Conservation (phyloP, 2,888 invertebrate species). For the Platypus cylindrus region DNA sequence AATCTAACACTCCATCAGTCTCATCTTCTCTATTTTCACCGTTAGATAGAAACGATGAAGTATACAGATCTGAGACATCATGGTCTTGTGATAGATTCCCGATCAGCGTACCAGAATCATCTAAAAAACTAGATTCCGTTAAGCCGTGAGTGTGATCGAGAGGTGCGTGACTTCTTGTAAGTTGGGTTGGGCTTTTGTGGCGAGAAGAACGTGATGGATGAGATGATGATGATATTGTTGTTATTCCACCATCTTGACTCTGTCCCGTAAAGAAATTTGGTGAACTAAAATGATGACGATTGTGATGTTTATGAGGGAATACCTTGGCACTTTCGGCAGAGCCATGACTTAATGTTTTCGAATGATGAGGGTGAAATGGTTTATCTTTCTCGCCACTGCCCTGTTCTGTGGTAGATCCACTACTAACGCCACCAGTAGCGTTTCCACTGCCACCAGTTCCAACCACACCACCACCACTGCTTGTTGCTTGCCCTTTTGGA, state of each 20-base stretch:
- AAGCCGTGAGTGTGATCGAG: constrained; percentile 16
- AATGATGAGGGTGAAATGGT: constrained; percentile 26
- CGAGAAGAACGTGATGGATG: constrained; percentile 25
- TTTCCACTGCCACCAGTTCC: constrained; percentile 24
- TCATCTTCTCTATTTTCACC: constrained; percentile 40
- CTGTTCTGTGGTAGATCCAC: constrained; percentile 10
- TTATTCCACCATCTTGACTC: constrained; percentile 29
- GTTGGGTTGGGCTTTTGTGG: constrained; percentile 30
- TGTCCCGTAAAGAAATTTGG: no score
- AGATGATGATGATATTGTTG: no score
- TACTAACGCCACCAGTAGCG: no score
- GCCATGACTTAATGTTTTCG: constrained; percentile 33
- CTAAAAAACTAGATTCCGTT: constrained; percentile 17
- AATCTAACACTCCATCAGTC: constrained; percentile 41
- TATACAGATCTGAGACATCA: constrained; percentile 15
- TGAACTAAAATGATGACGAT: no score
- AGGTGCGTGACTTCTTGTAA: constrained; percentile 14
- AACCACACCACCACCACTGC: no score
- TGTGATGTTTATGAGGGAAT: no score
- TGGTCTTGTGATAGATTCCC: constrained; percentile 11
- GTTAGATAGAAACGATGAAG: constrained; percentile 41
- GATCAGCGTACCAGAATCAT: constrained; percentile 18
- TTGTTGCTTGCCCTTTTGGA: constrained; percentile 14
- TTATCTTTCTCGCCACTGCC: constrained; percentile 7
- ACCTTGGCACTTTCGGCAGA: constrained; percentile 34